These are phyloP conservation scores for Sphinx pinastri DNA, from an alignment of 2,888 invertebrate genomes.

Conservation along the genomic window DNA sequence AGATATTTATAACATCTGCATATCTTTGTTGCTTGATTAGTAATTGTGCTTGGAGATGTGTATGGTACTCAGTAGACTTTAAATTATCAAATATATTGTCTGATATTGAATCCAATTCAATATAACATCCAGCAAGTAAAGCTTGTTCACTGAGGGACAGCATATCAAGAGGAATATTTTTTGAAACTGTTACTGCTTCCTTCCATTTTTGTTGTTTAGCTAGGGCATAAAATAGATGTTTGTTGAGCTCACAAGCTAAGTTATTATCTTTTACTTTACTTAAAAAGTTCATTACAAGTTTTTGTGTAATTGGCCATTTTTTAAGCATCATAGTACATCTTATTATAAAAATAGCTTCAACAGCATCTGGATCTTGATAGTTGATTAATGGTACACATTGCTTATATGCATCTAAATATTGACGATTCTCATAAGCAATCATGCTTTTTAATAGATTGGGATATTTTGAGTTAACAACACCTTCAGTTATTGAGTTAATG, in stretches of 20 bases:
- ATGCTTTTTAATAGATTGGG: slow-evolving; percentile 86
- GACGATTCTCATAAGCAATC: slow-evolving; percentile 74
- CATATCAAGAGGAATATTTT: slow-evolving; percentile 54
- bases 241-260: slow-evolving; percentile 57
- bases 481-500: slow-evolving; percentile 77
- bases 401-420: slow-evolving; percentile 83
- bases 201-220: slow-evolving; percentile 78
- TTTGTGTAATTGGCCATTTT: slow-evolving; percentile 72
- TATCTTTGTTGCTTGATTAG: slow-evolving; percentile 78
- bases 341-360: slow-evolving; percentile 68
- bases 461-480: slow-evolving; percentile 85
- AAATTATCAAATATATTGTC: slow-evolving; percentile 59
- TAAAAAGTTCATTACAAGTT: slow-evolving; percentile 70
- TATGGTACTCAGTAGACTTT: slow-evolving; percentile 54
- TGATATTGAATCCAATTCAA: slow-evolving; percentile 61
- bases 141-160: slow-evolving; percentile 59
- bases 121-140: slow-evolving; percentile 65
- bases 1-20: slow-evolving; percentile 80
- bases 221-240: slow-evolving; percentile 62
- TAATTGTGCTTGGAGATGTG: slow-evolving; percentile 77
- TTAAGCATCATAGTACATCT: slow-evolving; percentile 70
- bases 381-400: slow-evolving; percentile 73
- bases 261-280: slow-evolving; percentile 61
- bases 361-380: slow-evolving; percentile 65
- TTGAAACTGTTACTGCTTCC: slow-evolving; percentile 70